A percentile compares a stretch with the other conserved stretches of the same genome.
Evolutionary conservation across 1,140 invertebrate genomes (phyloP).

Genomic region (Aphelinus atriplicis): DNA sequence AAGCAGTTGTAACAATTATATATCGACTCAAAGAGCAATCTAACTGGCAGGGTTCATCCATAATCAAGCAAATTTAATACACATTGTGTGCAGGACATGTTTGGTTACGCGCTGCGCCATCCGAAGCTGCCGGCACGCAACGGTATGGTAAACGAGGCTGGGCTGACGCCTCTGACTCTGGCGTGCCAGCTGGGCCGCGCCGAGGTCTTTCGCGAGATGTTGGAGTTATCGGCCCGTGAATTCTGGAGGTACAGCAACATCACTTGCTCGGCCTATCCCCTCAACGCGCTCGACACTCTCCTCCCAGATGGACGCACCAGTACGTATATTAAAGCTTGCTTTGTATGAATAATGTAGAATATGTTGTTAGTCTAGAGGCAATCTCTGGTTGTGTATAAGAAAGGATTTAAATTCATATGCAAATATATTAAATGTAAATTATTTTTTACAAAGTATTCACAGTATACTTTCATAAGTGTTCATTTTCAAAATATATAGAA

Average conservation of each 20-base stretch:
- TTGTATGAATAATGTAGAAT: no score
- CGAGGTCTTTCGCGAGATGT: slow-evolving; percentile 96
- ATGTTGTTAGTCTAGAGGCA: no score
- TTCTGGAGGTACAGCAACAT: slow-evolving; percentile 99
- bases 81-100: slow-evolving; percentile 84
- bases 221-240: slow-evolving; percentile 93
- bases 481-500: no score
- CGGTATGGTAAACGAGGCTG: slow-evolving; percentile 86
- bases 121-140: slow-evolving; percentile 92
- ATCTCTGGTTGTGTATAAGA: no score
- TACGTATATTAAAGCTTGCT: slow-evolving; percentile 65
- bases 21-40: no score
- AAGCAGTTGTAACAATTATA: no score
- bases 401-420: no score
- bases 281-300: slow-evolving; percentile 95
- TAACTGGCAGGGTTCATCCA: no score
- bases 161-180: slow-evolving; percentile 93
- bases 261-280: slow-evolving; percentile 97
- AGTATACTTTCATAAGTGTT: no score
- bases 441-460: no score
- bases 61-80: no score
- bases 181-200: slow-evolving; percentile 95
- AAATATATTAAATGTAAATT: no score
- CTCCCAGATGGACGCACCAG: slow-evolving; percentile 93
- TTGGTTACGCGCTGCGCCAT: slow-evolving; percentile 95